phyloP scores from a whole-genome alignment of 2,888 invertebrate genomes.

The Punctoribates punctum region DNA sequence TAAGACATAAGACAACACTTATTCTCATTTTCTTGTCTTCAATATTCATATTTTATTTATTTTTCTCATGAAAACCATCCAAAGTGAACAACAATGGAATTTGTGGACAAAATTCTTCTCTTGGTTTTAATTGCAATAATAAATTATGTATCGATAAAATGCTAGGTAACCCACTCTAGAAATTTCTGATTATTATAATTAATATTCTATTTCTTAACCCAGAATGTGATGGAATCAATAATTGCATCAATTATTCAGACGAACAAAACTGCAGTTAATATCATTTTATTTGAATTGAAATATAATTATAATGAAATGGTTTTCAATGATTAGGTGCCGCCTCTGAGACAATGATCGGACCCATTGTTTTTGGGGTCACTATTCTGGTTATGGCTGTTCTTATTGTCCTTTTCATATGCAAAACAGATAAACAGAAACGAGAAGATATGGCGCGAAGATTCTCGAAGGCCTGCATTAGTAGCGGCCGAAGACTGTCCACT shows the following conservation, averaged over 20 bases:
- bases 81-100: constrained; percentile 8
- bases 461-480: constrained; percentile 29
- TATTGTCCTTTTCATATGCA: constrained; percentile 33
- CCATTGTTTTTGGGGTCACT: constrained; percentile 31
- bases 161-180: background rate
- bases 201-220: background rate
- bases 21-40: background rate
- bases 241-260: constrained; percentile 34
- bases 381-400: constrained; percentile 37
- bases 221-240: constrained; percentile 43
- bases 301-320: background rate
- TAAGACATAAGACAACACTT: no score
- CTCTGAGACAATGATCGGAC: constrained; percentile 39
- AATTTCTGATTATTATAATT: background rate
- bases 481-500: constrained; percentile 30
- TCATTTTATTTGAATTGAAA: background rate
- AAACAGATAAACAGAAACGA: constrained; percentile 33
- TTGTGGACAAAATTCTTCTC: constrained; percentile 28
- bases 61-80: no score
- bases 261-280: constrained; percentile 36
- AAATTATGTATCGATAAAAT: constrained; percentile 34
- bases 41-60: background rate
- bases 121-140: constrained; percentile 39
- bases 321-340: constrained; percentile 17
- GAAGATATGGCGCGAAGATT: constrained; percentile 38